Percentiles rank a stretch among this genome's conserved stretches.
phyloP scores from a whole-genome alignment of 2,797 vertebrate genomes.

The Amniataba percoides region DNA sequence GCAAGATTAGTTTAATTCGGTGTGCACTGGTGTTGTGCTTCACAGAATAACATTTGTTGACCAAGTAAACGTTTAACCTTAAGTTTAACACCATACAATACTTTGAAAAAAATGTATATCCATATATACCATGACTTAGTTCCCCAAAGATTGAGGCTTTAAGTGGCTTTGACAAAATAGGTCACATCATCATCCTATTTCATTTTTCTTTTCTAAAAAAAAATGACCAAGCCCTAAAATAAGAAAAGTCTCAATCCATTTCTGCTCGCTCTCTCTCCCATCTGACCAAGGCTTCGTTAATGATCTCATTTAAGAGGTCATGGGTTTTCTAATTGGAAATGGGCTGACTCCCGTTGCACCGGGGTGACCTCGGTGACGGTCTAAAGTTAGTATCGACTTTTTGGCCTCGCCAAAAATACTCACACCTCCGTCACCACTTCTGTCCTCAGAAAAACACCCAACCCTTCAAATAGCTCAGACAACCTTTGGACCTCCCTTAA shows the following conservation, averaged over 20 bases:
- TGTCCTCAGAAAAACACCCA: slow-evolving; percentile 22
- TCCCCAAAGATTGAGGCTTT: slow-evolving; percentile 64
- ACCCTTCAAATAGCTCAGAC: slow-evolving; percentile 44
- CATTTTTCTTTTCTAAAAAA: slow-evolving; percentile 60
- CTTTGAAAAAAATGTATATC: slow-evolving; percentile 16
- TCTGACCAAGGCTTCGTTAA: slow-evolving; percentile 71
- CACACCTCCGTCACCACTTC: slow-evolving; percentile 21
- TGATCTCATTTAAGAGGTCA: slow-evolving; percentile 86
- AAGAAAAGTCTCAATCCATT: slow-evolving; percentile 71
- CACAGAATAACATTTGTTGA: slow-evolving; percentile 6
- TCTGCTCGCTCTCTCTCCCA: slow-evolving; percentile 71
- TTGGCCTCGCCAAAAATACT: slow-evolving; percentile 70
- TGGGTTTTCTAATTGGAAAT: slow-evolving; percentile 82
- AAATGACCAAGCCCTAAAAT: slow-evolving; percentile 66
- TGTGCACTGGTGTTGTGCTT: not conserved
- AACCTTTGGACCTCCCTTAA: slow-evolving; percentile 38
- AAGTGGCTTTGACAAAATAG: slow-evolving; percentile 75
- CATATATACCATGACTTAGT: slow-evolving; percentile 47
- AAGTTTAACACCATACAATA: not conserved
- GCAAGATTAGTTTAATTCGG: not conserved
- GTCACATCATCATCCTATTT: slow-evolving; percentile 73
- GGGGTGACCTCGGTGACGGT: slow-evolving; percentile 65
- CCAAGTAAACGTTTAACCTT: slow-evolving; percentile 45
- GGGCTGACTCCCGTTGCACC: slow-evolving; percentile 60
- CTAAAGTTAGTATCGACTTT: slow-evolving; percentile 76